phyloP scores from a whole-genome alignment of 2,113 vertebrate species.

The Ancistrus triradiatus region DNA sequence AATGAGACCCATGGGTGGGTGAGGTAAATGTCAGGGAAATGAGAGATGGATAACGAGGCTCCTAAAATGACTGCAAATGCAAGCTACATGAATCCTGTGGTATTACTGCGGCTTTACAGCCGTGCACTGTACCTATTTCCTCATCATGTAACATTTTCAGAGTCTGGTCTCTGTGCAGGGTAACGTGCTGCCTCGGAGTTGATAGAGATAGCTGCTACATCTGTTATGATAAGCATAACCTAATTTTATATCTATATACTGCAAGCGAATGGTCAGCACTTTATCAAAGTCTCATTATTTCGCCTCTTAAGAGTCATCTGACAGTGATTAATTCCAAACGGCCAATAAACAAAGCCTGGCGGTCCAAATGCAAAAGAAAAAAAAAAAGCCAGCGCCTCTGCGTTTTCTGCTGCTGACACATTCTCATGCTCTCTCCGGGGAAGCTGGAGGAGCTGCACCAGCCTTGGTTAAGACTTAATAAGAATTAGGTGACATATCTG shows the following conservation, averaged over 20 bases:
- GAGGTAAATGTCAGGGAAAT: constrained; percentile 25
- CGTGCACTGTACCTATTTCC: too few relatives aligned
- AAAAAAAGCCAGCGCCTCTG: constrained; percentile 40
- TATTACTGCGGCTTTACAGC: too few relatives aligned
- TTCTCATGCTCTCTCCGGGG: constrained; percentile 12
- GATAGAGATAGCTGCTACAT: constrained; percentile 37
- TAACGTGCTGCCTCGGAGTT: neutral
- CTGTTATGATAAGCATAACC: constrained; percentile 58
- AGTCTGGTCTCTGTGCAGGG: neutral
- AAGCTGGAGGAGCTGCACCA: neutral
- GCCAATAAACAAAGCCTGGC: constrained; percentile 65
- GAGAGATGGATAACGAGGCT: neutral
- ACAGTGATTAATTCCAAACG: constrained; percentile 75
- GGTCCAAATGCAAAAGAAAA: constrained; percentile 59
- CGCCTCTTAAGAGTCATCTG: constrained; percentile 62
- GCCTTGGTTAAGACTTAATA: constrained; percentile 25
- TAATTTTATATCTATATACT: constrained; percentile 61
- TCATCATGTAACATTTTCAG: too few relatives aligned
- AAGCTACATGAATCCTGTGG: neutral
- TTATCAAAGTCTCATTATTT: constrained; percentile 76
- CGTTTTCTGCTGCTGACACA: constrained; percentile 28
- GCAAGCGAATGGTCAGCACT: constrained; percentile 64
- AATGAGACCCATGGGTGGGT: constrained; percentile 63
- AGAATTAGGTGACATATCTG: constrained; percentile 23
- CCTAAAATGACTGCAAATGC: neutral